Evolutionary conservation across 1,140 invertebrate genomes (phyloP).

Genomic region (Cherax destructor): DNA sequence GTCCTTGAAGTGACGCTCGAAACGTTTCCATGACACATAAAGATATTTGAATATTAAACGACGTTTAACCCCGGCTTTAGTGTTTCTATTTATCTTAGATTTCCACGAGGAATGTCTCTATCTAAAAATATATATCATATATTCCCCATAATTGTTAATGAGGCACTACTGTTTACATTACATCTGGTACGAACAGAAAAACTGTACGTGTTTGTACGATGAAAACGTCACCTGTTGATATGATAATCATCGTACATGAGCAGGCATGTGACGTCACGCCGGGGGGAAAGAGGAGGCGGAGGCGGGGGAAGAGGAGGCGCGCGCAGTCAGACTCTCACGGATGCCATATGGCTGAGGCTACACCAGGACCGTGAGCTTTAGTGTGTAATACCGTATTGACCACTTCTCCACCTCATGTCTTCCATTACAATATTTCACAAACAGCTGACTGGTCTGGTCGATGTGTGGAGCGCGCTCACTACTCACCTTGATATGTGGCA

Average conservation of each 20-base stretch:
- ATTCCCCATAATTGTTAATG: not conserved
- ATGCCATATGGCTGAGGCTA: constrained; percentile 22
- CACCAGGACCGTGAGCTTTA: constrained; percentile 35
- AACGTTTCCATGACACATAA: too few relatives aligned
- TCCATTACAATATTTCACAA: constrained; percentile 23
- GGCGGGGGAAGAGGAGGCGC: not conserved
- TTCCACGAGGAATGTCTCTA: too few relatives aligned
- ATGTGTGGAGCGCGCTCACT: not conserved
- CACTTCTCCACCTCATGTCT: constrained; percentile 20
- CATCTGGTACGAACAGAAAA: too few relatives aligned
- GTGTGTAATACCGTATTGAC: constrained; percentile 48
- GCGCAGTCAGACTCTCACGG: constrained; percentile 44
- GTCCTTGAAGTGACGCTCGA: too few relatives aligned
- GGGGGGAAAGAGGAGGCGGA: too few relatives aligned
- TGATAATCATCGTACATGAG: constrained; percentile 41
- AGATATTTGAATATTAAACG: too few relatives aligned
- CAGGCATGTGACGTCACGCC: constrained; percentile 50
- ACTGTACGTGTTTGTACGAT: too few relatives aligned
- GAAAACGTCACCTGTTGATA: too few relatives aligned
- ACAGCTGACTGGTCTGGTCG: constrained; percentile 16
- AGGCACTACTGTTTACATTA: not conserved
- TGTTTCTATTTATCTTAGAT: too few relatives aligned
- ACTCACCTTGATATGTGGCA: not conserved
- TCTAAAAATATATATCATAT: too few relatives aligned
- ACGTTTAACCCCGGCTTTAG: too few relatives aligned